Conservation (phyloP, 2,888 invertebrate species). For the Trichacis sp. region DNA sequence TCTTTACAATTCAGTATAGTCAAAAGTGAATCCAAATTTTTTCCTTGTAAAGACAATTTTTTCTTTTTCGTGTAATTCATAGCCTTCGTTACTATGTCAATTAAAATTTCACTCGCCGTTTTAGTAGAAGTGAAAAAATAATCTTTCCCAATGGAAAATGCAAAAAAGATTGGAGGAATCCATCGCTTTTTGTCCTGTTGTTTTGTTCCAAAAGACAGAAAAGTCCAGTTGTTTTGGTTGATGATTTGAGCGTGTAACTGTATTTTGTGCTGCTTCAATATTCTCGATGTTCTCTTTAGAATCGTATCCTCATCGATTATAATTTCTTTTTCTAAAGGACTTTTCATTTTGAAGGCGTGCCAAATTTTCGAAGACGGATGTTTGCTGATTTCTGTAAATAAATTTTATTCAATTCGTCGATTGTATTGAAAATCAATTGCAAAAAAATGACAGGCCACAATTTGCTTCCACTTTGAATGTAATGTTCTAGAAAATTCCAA, state of each 20-base stretch:
- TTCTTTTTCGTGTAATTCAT: conserved; percentile 48
- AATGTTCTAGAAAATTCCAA: too few relatives aligned
- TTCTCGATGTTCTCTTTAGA: neutral
- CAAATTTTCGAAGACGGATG: conserved; percentile 53
- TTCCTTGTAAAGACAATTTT: conserved; percentile 51
- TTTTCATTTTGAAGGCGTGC: conserved; percentile 50
- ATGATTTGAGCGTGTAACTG: conserved; percentile 42
- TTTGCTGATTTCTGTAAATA: conserved; percentile 55
- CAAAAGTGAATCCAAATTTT: conserved; percentile 53
- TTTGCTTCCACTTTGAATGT: too few relatives aligned
- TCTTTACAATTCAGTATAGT: conserved; percentile 49
- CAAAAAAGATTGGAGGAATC: conserved; percentile 45
- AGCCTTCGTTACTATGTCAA: conserved; percentile 40
- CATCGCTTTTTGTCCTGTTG: conserved; percentile 10
- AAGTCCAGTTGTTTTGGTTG: conserved; percentile 48
- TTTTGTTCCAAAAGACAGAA: conserved; percentile 46
- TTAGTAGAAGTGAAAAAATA: conserved; percentile 55
- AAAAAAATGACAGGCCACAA: too few relatives aligned
- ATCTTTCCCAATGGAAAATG: conserved; percentile 51
- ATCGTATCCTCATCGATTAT: conserved; percentile 24
- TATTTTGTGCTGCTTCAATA: conserved; percentile 40
- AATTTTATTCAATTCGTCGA: conserved; percentile 14
- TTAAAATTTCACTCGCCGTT: conserved; percentile 27
- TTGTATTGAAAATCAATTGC: neutral
- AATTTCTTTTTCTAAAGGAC: conserved; percentile 9